A percentile compares a stretch with the other conserved stretches of the same genome.
Conservation (phyloP, 1,140 invertebrate species). For the Drosophila teissieri region DNA sequence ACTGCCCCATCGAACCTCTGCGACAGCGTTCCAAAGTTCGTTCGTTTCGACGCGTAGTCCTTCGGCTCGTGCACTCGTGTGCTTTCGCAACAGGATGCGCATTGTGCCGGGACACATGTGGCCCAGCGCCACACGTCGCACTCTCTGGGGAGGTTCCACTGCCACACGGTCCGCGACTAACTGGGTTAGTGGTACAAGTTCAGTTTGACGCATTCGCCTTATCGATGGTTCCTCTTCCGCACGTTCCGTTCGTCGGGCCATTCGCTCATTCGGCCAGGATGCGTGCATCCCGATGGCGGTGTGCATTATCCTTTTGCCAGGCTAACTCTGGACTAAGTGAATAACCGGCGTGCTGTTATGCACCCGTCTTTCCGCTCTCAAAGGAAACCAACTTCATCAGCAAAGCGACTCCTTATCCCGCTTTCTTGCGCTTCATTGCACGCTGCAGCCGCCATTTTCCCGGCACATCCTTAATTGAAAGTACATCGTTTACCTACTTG, state of each 20-base stretch:
- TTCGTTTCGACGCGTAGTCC: constrained; percentile 12
- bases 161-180: constrained; percentile 42
- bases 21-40: constrained; percentile 7
- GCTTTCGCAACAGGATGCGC: constrained; percentile 44
- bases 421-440: constrained; percentile 20
- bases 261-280: constrained; percentile 17
- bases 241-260: constrained; percentile 24
- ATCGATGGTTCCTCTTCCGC: constrained; percentile 49
- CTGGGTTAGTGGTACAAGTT: constrained; percentile 84
- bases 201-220: constrained; percentile 62
- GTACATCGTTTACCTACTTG: constrained; percentile 73
- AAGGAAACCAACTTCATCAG: constrained; percentile 25
- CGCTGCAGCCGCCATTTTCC: constrained; percentile 23
- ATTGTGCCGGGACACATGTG: constrained; percentile 37
- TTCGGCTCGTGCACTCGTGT: background rate
- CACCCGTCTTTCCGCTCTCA: background rate
- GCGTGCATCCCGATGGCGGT: constrained; percentile 40
- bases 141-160: constrained; percentile 1
- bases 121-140: constrained; percentile 9
- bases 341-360: background rate
- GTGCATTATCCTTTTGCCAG: constrained; percentile 8
- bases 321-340: constrained; percentile 9
- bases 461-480: constrained; percentile 65
- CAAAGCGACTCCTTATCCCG: constrained; percentile 2
- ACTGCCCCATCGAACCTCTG: constrained; percentile 23